phyloP scores from a whole-genome alignment of 1,140 invertebrate genomes.

The Sweltsa coloradensis region DNA sequence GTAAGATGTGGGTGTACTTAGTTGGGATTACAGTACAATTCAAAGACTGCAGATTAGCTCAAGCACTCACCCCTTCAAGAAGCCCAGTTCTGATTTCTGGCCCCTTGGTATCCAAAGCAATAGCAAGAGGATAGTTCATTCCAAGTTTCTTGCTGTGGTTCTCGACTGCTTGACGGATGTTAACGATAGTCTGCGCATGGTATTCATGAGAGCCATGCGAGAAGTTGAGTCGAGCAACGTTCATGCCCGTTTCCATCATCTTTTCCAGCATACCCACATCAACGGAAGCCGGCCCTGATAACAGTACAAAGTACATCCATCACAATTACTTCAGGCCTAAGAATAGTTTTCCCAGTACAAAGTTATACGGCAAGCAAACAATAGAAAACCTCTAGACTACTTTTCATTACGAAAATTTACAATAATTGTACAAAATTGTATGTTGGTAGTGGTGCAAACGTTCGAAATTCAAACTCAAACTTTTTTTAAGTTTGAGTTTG shows the following conservation, averaged over 20 bases:
- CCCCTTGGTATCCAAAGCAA: slow-evolving; percentile 62
- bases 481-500: no score
- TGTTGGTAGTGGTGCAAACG: no score
- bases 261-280: slow-evolving; percentile 45
- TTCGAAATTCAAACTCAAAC: no score
- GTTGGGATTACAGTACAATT: no score
- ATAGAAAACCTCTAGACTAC: no score
- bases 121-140: slow-evolving; percentile 51
- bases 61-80: slow-evolving; percentile 42
- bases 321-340: no score
- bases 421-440: no score
- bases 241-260: slow-evolving; percentile 73
- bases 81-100: slow-evolving; percentile 69
- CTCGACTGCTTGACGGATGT: slow-evolving; percentile 46
- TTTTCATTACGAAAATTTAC: no score
- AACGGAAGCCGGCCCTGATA: slow-evolving; percentile 44
- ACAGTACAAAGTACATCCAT: slow-evolving; percentile 7
- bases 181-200: slow-evolving; percentile 48
- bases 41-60: no score
- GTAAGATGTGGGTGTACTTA: no score
- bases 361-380: no score
- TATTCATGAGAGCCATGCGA: slow-evolving; percentile 62
- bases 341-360: no score
- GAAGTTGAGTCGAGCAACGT: slow-evolving; percentile 64
- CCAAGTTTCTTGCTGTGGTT: slow-evolving; percentile 41